Evolutionary conservation across 1,140 invertebrate species (phyloP), one percentile per base, ranked within the genome.

Genomic region (Heterodera schachtii): DNA sequence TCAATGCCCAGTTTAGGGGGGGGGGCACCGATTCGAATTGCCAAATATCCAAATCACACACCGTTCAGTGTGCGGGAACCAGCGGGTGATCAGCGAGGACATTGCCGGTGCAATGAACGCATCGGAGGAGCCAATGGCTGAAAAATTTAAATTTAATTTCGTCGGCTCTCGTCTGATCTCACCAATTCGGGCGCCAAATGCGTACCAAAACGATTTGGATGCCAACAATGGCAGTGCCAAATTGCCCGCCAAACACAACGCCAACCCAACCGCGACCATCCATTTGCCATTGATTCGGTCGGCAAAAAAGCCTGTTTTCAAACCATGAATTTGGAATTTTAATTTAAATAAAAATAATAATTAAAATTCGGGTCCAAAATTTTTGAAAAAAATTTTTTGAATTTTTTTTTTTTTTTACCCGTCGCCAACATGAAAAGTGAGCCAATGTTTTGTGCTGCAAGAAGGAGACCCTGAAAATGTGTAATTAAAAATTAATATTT

Each of bases 381-480:
- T 31, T 9, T 9, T 69, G 19, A 69, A 31, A 69, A 43, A 9
- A 43, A 21, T 7, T 70, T 70, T 70, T 70, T 8, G 6, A 3
- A 0, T 70, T 43, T 70, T 43, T 70, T 31, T 70, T 70, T 70
- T 21, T 71, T 2, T 7, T 86, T 73, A 69, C 88, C 88, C 6
- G 88, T 90, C 11, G 88, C 67, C n/a, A 89, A 71, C 82, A 89
- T 89, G 16, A 89, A 60, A 43, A 89, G 81, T 16, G 86, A 85
- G 21, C 88, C 88, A 5, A 87, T 89, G 82, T 89, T 89, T 82
- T 90, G 88, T 31, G 88, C 88, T 7, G 88, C 88, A 64, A 89
- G 49, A 8, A 89, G 87, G 60, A 90, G 81, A 2, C 88, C 88
- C 83, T 88, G 88, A 82, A 89, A 70, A 47, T 88, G 71, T 60